phyloP scores from a whole-genome alignment of 2,113 vertebrate species.

The Kobus ellipsiprymnus region DNA sequence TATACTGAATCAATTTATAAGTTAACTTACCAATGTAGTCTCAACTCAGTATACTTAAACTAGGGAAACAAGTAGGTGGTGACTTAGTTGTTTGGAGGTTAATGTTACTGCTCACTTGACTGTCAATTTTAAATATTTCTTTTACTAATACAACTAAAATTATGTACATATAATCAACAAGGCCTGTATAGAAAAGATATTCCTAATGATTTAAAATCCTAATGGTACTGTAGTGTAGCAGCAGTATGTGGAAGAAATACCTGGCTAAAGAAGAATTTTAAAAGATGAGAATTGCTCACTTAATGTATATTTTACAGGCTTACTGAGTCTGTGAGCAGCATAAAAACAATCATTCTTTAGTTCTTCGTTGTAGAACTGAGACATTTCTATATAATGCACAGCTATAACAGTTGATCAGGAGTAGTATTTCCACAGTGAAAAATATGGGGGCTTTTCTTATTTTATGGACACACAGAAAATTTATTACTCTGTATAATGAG shows the following conservation, averaged over 20 bases:
- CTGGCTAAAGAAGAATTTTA: neutral
- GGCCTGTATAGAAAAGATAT: conserved; percentile 25
- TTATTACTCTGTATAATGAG: neutral
- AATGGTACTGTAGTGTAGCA: neutral
- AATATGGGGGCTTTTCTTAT: neutral
- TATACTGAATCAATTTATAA: conserved; percentile 26
- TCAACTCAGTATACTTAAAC: conserved; percentile 37
- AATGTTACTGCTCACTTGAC: conserved; percentile 47
- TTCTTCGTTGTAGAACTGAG: conserved; percentile 26
- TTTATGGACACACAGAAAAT: neutral
- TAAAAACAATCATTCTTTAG: conserved; percentile 55
- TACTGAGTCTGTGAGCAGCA: conserved; percentile 8
- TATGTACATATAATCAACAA: neutral
- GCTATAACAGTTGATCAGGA: neutral
- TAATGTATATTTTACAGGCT: neutral
- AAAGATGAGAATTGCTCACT: neutral
- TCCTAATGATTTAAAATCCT: neutral
- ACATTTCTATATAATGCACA: conserved; percentile 44
- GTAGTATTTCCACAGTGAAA: neutral
- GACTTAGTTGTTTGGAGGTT: conserved; percentile 22
- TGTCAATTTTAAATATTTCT: conserved; percentile 58
- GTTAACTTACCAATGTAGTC: conserved; percentile 45
- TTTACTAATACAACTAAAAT: conserved; percentile 20
- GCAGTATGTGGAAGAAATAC: neutral
- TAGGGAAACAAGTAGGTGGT: conserved; percentile 6